Base-by-base conservation (phyloP, 2,888 invertebrate species). In the Oligia strigilis region DNA sequence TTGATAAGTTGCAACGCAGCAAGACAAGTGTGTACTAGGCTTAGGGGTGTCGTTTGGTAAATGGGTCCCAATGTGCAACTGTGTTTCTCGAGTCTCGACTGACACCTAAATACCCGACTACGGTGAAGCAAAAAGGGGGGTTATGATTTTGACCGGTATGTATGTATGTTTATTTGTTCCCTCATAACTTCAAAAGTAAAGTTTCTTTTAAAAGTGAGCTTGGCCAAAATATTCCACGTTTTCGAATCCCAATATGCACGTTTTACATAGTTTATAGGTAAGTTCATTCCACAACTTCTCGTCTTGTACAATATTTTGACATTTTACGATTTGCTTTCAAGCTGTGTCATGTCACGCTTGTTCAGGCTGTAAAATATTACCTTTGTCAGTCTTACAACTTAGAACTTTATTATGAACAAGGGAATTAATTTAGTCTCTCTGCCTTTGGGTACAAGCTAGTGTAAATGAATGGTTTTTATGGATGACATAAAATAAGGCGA, bases 1-100 rank as follows among this genome's bases (percentile, higher is more conserved):
- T 92, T 87, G 88, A 87, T 92, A 92, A 92, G 79, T 87, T 87
- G 87, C 74, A 80, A 75, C 79, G 82, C 75, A 85, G 83, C 73
- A 70, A 87, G 83, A 84, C 84, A 85, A 87, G 84, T 86, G 86
- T 83, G 75, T 73, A 62, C 75, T 72, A 69, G n/a, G n/a, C 77
- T 77, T 80, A 82, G 85, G 82, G 88, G 62, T 88, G 85, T 55
- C 84, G 65, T 73, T 80, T 74, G 17, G 43, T 69, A 29, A 49
- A 76, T 69, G 13, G 36, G 29, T 17, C 2, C 14, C 23, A 62
- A 73, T 73, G 49, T 65, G 13, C 11, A 65, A 81, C 40, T 58
- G 58, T 19, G 23, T 49, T 11, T 83, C 6, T 23, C 13, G 17
- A 60, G 23, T 66, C 17, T 46, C n/a, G 11, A 29, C 29, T 2